Percentiles rank a stretch among this genome's conserved stretches.
Conservation (phyloP, 2,113 vertebrate genomes). For the Aldabrachelys gigantea region DNA sequence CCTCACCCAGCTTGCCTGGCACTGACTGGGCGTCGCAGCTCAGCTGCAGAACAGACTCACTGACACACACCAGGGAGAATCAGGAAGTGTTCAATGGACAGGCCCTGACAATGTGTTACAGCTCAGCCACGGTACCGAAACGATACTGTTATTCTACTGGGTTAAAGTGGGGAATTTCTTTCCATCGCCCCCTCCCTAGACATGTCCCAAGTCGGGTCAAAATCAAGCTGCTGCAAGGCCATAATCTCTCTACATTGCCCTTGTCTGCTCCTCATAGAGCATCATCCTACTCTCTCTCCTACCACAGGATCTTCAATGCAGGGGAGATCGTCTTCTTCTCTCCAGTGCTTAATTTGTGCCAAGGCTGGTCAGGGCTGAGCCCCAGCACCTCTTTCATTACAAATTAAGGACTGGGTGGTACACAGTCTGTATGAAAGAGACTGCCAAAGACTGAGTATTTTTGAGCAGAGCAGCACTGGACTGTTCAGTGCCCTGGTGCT, state of each 20-base stretch:
- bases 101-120: slow-evolving; percentile 46
- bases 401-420: neutral
- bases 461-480: neutral
- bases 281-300: neutral
- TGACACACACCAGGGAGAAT: slow-evolving; percentile 46
- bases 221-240: neutral
- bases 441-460: neutral
- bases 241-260: neutral
- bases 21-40: neutral
- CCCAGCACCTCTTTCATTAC: neutral
- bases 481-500: neutral
- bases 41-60: slow-evolving; percentile 45
- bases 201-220: neutral
- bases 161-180: slow-evolving; percentile 22
- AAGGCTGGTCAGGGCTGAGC: neutral
- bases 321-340: neutral
- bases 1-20: neutral
- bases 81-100: slow-evolving; percentile 37
- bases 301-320: neutral
- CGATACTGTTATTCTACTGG: slow-evolving; percentile 18
- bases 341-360: neutral
- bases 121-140: neutral
- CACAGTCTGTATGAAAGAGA: neutral
- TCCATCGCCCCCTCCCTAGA: neutral
- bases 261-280: neutral